A percentile compares a stretch with the other conserved stretches of the same genome.
phyloP scores from a whole-genome alignment of 2,888 invertebrate species.

The Tachystola acroxantha region DNA sequence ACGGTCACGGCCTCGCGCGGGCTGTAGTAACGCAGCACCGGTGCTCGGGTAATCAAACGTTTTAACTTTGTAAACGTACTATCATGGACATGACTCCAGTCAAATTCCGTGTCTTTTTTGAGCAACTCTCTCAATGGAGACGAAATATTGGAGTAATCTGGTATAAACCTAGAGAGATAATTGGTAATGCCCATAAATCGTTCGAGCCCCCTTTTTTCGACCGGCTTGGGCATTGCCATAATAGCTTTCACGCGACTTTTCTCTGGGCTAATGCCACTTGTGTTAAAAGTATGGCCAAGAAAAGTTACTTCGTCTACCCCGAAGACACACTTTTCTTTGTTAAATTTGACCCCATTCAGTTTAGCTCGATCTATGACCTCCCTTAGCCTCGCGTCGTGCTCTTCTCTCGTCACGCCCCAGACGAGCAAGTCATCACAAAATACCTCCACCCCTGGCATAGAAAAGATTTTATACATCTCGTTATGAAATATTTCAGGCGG shows the following conservation, averaged over 20 bases:
- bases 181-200: constrained; percentile 7
- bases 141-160: not conserved
- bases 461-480: constrained; percentile 18
- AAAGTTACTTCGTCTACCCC: constrained; percentile 11
- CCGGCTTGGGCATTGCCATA: constrained; percentile 5
- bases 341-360: constrained; percentile 13
- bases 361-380: constrained; percentile 11
- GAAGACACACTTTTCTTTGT: constrained; percentile 15
- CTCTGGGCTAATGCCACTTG: constrained; percentile 11
- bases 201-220: constrained; percentile 1
- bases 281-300: constrained; percentile 15
- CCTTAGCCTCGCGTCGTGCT: constrained; percentile 11
- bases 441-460: constrained; percentile 12
- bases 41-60: constrained; percentile 5
- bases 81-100: constrained; percentile 9
- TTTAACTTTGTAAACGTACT: constrained; percentile 11
- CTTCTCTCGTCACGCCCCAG: constrained; percentile 4
- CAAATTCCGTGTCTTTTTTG: constrained; percentile 17
- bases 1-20: constrained; percentile 9
- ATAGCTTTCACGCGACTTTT: constrained; percentile 15
- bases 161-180: constrained; percentile 5
- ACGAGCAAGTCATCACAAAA: constrained; percentile 13
- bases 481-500: no score
- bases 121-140: constrained; percentile 5
- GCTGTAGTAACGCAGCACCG: constrained; percentile 11